Conservation (phyloP, 1,140 invertebrate genomes). For the Spodoptera frugiperda region DNA sequence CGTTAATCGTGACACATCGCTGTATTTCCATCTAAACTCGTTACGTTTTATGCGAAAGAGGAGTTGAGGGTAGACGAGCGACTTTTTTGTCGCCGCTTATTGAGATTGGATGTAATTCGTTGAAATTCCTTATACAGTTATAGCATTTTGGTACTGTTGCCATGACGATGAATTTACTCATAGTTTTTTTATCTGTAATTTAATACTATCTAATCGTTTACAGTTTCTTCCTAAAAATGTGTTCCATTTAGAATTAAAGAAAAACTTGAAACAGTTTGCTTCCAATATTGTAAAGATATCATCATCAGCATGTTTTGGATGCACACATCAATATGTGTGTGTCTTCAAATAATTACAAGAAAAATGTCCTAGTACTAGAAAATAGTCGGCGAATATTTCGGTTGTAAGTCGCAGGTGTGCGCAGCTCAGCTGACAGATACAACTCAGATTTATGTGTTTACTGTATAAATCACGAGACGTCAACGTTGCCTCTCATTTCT, state of each 20-base stretch:
- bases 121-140: too few species aligned
- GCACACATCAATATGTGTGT: too few species aligned
- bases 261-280: too few species aligned
- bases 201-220: too few species aligned
- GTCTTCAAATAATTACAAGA: background rate
- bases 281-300: too few species aligned
- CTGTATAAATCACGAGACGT: conserved; percentile 82
- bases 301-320: too few species aligned
- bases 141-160: too few species aligned
- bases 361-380: conserved; percentile 10
- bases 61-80: background rate
- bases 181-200: too few species aligned
- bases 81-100: conserved; percentile 24
- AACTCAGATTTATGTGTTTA: conserved; percentile 86
- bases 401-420: conserved; percentile 47
- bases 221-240: too few species aligned
- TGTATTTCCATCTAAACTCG: conserved; percentile 53
- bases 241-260: too few species aligned
- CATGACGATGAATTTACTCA: too few species aligned
- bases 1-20: conserved; percentile 56
- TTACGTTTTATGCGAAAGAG: conserved; percentile 45
- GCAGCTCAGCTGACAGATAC: conserved; percentile 69
- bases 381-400: conserved; percentile 32
- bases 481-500: conserved; percentile 63
- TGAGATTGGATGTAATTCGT: background rate